A percentile compares a stretch with the other conserved stretches of the same genome.
Conservation (phyloP, 2,113 vertebrate genomes). For the Lagopus leucura region DNA sequence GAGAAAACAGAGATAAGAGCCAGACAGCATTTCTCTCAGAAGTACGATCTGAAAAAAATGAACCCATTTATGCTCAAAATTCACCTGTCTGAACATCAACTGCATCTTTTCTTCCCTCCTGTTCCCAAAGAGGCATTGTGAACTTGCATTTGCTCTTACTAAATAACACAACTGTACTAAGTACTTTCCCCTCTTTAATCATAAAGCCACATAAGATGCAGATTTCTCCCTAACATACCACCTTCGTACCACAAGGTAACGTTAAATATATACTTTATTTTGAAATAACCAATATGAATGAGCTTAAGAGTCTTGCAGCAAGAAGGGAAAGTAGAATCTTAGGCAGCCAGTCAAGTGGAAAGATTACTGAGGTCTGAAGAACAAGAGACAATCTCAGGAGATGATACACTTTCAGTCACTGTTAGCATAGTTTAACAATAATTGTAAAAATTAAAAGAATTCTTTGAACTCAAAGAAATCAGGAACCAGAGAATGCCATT, state of each 20-base stretch:
- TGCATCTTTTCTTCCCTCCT: not conserved
- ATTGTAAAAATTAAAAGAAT: not conserved
- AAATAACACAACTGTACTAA: not conserved
- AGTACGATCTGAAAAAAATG: rapidly evolving
- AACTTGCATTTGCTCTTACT: not conserved
- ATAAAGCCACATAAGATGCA: not conserved
- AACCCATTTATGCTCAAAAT: not conserved
- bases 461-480: not conserved
- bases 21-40: not conserved
- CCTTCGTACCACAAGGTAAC: not conserved
- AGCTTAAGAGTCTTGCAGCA: not conserved
- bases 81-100: not conserved
- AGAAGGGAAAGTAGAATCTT: not conserved
- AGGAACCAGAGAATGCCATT: not conserved
- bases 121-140: not conserved
- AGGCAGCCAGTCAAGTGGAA: not conserved
- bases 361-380: not conserved
- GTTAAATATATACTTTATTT: not conserved
- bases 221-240: not conserved
- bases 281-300: not conserved
- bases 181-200: not conserved
- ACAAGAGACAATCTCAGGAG: not conserved
- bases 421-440: not conserved
- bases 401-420: not conserved
- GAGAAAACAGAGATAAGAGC: not conserved